These are phyloP conservation scores for Capra hircus DNA, from an alignment of 2,113 vertebrate species.

Conservation along the genomic window DNA sequence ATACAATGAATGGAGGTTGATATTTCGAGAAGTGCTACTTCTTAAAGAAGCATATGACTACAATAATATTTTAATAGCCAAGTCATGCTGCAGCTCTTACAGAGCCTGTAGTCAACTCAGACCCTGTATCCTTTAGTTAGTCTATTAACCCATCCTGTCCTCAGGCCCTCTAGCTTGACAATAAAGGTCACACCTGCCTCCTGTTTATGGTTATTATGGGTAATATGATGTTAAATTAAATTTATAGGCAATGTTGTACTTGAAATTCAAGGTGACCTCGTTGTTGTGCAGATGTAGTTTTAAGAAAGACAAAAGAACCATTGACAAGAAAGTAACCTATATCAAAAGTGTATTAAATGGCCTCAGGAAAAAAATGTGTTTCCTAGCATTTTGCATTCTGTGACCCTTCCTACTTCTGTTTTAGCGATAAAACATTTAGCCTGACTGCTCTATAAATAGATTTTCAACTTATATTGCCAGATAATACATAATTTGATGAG, in stretches of 20 bases:
- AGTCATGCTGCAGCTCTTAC: neutral
- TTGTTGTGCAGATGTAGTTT: constrained; percentile 54
- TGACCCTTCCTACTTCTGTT: constrained; percentile 44
- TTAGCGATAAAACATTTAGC: constrained; percentile 30
- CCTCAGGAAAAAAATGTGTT: neutral
- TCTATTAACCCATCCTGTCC: neutral
- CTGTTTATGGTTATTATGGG: constrained; percentile 56
- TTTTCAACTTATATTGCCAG: constrained; percentile 48
- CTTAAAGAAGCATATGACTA: constrained; percentile 24
- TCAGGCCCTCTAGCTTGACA: neutral
- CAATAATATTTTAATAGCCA: constrained; percentile 54
- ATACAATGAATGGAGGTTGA: neutral
- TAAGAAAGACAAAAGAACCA: constrained; percentile 61
- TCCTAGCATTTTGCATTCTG: constrained; percentile 20
- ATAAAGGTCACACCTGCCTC: constrained; percentile 67
- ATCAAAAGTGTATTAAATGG: constrained; percentile 34
- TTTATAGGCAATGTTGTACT: constrained; percentile 61
- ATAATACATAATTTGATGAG: constrained; percentile 23
- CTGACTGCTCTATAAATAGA: constrained; percentile 21
- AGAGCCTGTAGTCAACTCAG: neutral
- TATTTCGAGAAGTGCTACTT: neutral
- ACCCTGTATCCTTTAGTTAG: constrained; percentile 1
- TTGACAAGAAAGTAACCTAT: constrained; percentile 47
- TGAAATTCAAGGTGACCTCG: constrained; percentile 62
- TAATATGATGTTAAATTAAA: constrained; percentile 70